These are phyloP conservation scores for Mormoops blainvillei DNA, from an alignment of 2,113 vertebrate species.

Conservation along the genomic window DNA sequence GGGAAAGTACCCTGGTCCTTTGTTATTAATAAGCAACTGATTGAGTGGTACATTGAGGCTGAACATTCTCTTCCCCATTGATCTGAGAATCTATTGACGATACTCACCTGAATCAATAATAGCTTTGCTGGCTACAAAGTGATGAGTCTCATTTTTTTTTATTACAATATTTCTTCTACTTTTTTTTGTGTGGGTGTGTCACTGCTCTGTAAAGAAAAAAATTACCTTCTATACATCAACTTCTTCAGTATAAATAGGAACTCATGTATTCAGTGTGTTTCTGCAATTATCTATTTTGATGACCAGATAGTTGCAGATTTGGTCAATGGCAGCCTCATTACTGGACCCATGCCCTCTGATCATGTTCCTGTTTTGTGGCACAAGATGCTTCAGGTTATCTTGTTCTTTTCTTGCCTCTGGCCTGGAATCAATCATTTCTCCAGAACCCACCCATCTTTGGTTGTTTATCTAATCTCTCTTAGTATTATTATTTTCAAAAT, in stretches of 20 bases:
- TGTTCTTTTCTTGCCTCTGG: not conserved
- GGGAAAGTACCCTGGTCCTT: not conserved
- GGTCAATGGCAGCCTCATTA: not conserved
- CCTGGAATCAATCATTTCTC: not conserved
- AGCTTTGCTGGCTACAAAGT: not conserved
- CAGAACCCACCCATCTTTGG: not conserved
- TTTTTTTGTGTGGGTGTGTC: not conserved
- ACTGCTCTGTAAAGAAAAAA: not conserved
- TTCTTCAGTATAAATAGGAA: not conserved
- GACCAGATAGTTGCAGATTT: not conserved
- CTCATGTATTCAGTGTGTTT: not conserved
- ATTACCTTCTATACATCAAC: not conserved
- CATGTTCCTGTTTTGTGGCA: not conserved
- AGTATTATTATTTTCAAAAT: not conserved
- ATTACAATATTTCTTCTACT: not conserved
- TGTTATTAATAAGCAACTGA: not conserved
- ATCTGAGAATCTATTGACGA: not conserved
- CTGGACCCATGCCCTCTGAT: not conserved
- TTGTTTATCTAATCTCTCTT: not conserved
- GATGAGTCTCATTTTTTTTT: not conserved
- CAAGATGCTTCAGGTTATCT: not conserved
- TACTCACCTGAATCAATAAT: not conserved
- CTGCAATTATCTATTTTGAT: not conserved
- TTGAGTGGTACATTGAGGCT: not conserved
- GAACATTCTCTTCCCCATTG: not conserved